A percentile compares a stretch with the other conserved stretches of the same genome.
phyloP scores from a whole-genome alignment of 2,113 vertebrate species.

The Isurus oxyrinchus region DNA sequence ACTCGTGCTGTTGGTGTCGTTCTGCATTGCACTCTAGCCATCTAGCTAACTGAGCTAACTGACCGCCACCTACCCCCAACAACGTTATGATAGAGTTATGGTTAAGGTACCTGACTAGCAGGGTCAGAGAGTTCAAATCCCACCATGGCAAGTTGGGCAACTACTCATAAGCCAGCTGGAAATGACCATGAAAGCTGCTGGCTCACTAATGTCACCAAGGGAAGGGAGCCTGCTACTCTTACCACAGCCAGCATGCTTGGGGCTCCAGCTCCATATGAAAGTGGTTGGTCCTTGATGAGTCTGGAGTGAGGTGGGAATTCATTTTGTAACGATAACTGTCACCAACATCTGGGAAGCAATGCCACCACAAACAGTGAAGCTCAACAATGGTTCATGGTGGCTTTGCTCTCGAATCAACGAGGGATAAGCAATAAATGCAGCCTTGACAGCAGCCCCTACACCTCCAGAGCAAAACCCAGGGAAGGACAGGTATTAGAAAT shows the following conservation, averaged over 20 bases:
- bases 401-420: neutral
- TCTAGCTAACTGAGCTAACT: neutral
- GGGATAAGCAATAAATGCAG: neutral
- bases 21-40: no score
- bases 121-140: neutral
- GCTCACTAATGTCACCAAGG: neutral
- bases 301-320: neutral
- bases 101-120: neutral
- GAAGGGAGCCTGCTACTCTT: neutral
- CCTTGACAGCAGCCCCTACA: neutral
- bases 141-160: neutral
- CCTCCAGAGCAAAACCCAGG: neutral
- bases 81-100: no score
- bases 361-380: neutral
- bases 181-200: neutral
- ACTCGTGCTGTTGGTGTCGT: no score
- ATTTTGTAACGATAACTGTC: neutral
- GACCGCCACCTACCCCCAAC: neutral
- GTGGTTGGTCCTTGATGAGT: no score
- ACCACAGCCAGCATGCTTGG: no score
- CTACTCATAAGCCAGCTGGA: neutral
- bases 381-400: neutral
- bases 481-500: neutral
- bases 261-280: no score
- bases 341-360: neutral